Evolutionary conservation across 1,140 invertebrate species (phyloP).

Genomic region (Neoseiulus cucumeris): DNA sequence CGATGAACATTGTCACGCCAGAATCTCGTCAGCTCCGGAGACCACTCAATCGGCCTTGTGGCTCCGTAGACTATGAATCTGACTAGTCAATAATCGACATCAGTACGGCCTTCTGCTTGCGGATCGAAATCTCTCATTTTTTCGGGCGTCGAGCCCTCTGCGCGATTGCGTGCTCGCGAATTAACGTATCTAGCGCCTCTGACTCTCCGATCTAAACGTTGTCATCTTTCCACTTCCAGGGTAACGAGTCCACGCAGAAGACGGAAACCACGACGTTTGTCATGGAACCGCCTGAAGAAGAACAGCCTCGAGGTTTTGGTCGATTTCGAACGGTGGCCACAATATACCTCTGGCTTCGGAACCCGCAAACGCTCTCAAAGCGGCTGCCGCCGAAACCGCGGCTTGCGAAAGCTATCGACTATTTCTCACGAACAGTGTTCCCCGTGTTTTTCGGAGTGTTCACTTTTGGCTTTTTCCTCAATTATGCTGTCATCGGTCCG

Average conservation of each 20-base stretch:
- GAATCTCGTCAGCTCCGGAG: too few relatives aligned
- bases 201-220: too few relatives aligned
- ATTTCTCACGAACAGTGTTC: constrained; percentile 74
- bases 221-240: background rate
- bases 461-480: constrained; percentile 79
- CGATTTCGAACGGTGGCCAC: constrained; percentile 18
- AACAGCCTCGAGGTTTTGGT: background rate
- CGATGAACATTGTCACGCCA: too few relatives aligned
- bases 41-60: too few relatives aligned
- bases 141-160: too few relatives aligned
- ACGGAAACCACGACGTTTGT: constrained; percentile 7
- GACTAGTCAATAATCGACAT: too few relatives aligned
- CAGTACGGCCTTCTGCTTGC: too few relatives aligned
- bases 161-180: too few relatives aligned
- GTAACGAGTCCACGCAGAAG: constrained; percentile 12
- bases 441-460: constrained; percentile 74
- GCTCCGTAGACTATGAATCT: too few relatives aligned
- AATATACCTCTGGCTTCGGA: constrained; percentile 20
- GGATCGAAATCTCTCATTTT: too few relatives aligned
- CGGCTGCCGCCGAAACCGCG: constrained; percentile 54
- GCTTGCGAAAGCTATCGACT: constrained; percentile 80
- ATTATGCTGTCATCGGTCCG: constrained; percentile 35
- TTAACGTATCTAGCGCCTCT: too few relatives aligned
- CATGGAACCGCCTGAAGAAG: background rate
- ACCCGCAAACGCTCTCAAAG: constrained; percentile 41